phyloP scores from a whole-genome alignment of 2,888 invertebrate species.

The Ectemnius lituratus region DNA sequence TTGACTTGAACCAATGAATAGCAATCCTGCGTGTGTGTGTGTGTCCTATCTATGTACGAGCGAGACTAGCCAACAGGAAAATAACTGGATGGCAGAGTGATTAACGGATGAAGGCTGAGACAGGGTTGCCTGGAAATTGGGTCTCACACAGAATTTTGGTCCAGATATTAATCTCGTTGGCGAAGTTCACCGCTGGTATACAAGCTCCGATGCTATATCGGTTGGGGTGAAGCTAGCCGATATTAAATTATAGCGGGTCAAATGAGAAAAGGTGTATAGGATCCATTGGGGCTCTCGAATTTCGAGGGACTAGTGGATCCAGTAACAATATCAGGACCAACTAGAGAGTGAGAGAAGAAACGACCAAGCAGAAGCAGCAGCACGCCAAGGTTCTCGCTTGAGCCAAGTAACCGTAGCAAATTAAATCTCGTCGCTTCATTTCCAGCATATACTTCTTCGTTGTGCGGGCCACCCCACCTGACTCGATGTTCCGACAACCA shows the following conservation, averaged over 20 bases:
- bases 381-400: background rate
- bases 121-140: constrained; percentile 35
- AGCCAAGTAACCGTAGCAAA: background rate
- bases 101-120: background rate
- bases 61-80: background rate
- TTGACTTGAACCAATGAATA: background rate
- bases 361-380: no score
- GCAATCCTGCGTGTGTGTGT: background rate
- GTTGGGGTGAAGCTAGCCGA: background rate
- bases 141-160: constrained; percentile 41
- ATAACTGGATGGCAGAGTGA: background rate
- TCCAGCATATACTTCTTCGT: background rate
- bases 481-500: no score
- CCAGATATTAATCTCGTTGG: constrained; percentile 38
- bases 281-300: constrained; percentile 7
- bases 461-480: no score
- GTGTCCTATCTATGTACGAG: background rate
- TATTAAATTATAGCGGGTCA: constrained; percentile 19
- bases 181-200: constrained; percentile 23
- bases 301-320: background rate
- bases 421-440: constrained; percentile 1
- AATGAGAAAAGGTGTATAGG: constrained; percentile 25
- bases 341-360: no score
- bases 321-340: background rate
- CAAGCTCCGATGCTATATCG: no score